Evolutionary conservation across 2,113 vertebrate genomes (phyloP).

Genomic region (Phaethornis superciliosus): DNA sequence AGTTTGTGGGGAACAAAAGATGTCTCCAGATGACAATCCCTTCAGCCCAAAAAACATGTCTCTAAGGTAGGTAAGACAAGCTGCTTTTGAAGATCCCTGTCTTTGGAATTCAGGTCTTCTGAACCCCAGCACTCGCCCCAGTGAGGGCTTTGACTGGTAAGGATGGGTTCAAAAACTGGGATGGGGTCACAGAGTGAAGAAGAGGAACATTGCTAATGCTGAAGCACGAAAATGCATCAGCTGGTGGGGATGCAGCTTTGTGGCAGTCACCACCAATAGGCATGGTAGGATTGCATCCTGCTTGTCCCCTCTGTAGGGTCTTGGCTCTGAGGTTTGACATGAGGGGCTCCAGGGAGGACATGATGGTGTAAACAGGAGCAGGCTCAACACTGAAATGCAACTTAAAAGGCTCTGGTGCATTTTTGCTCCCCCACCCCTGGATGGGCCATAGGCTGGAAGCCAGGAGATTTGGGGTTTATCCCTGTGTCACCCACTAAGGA

Average conservation of each 20-base stretch:
- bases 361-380: background rate
- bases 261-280: background rate
- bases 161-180: background rate
- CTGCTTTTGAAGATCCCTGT: background rate
- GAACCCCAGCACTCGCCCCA: background rate
- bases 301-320: background rate
- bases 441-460: background rate
- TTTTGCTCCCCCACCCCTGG: background rate
- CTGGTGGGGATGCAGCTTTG: background rate
- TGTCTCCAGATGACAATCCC: background rate
- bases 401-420: background rate
- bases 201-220: background rate
- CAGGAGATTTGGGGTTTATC: background rate
- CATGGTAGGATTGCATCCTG: background rate
- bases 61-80: background rate
- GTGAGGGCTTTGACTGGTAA: background rate
- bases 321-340: background rate
- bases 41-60: background rate
- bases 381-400: background rate
- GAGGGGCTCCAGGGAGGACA: background rate
- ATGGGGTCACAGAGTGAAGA: background rate
- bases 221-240: background rate
- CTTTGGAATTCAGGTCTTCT: background rate
- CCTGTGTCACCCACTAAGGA: background rate
- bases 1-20: background rate